phyloP scores from a whole-genome alignment of 2,888 invertebrate genomes.

The Agrotis puta region DNA sequence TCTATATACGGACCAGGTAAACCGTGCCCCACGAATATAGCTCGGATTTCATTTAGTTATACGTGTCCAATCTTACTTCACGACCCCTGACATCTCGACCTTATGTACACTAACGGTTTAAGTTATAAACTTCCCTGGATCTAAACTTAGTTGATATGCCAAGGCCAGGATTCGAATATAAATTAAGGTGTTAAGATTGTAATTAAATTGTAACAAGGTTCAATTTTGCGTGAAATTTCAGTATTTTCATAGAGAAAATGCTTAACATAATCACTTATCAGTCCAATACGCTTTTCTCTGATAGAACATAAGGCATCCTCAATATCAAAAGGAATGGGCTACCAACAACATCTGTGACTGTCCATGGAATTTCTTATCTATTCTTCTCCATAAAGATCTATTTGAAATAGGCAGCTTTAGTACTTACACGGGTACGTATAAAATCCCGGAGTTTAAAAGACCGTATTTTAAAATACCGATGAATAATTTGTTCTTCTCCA shows the following conservation, averaged over 20 bases:
- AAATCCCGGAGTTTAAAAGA: no score
- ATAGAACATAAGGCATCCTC: no score
- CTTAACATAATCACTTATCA: no score
- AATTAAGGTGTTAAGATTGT: constrained; percentile 27
- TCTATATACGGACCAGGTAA: background rate
- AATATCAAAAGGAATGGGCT: no score
- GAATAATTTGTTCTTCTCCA: no score
- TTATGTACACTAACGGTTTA: constrained; percentile 28
- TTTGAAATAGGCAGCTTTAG: no score
- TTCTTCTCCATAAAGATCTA: no score
- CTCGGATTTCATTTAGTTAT: constrained; percentile 23
- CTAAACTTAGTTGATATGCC: constrained; percentile 41
- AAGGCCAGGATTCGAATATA: constrained; percentile 22
- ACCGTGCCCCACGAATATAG: constrained; percentile 9
- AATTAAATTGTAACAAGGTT: constrained; percentile 31
- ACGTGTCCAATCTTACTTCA: constrained; percentile 42
- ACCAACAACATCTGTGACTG: no score
- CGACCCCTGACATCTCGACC: constrained; percentile 21
- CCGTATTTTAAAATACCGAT: no score
- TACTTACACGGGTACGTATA: no score
- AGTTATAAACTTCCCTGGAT: constrained; percentile 34
- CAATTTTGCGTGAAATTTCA: background rate
- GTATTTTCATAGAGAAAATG: background rate
- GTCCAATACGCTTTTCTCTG: no score
- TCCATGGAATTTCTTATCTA: no score